A percentile compares a stretch with the other conserved stretches of the same genome.
Conservation (phyloP, 2,113 vertebrate genomes). For the Eira barbara region DNA sequence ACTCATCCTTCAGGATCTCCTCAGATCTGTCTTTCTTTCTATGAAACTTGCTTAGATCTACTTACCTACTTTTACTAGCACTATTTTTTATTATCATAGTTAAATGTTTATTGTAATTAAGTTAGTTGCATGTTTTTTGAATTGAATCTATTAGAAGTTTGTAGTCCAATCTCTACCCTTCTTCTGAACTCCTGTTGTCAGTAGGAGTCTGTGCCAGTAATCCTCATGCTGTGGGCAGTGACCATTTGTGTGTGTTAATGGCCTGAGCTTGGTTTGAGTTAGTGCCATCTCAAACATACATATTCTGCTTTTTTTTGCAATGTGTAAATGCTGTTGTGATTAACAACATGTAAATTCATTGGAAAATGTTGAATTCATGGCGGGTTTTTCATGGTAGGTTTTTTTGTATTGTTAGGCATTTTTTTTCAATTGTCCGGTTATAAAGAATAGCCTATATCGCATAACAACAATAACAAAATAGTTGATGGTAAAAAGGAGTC, state of each 20-base stretch:
- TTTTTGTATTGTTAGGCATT: neutral
- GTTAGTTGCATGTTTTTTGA: neutral
- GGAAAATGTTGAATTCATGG: neutral
- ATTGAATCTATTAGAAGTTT: neutral
- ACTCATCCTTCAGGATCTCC: neutral
- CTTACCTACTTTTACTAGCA: neutral
- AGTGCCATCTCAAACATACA: neutral
- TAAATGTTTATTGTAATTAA: neutral
- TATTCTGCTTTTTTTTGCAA: neutral
- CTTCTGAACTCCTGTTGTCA: neutral
- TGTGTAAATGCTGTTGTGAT: neutral
- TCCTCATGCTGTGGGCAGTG: neutral
- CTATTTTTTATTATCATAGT: neutral
- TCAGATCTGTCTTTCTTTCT: neutral
- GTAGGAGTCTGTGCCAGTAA: neutral
- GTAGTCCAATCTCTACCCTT: neutral
- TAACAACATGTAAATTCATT: neutral
- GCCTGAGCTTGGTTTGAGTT: neutral
- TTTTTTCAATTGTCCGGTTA: neutral
- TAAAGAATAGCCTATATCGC: neutral
- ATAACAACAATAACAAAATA: neutral
- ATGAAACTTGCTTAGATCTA: neutral
- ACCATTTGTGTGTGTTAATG: neutral
- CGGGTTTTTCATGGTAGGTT: neutral
- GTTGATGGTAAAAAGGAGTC: neutral